Base-by-base conservation (phyloP, 2,113 vertebrate genomes). In the Verasper variegatus region DNA sequence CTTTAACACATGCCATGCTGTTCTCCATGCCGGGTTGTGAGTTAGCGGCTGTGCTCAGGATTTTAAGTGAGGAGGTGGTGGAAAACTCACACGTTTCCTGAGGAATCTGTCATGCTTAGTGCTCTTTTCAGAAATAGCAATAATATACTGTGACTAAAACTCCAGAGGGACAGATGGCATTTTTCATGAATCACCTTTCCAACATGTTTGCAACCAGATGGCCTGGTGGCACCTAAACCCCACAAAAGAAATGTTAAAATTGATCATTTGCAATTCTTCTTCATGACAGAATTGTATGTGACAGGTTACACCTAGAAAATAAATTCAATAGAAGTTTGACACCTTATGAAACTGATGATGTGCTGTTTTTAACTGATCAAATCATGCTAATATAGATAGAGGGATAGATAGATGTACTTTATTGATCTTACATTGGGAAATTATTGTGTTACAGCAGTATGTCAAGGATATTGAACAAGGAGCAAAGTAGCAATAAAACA, bases 151-250 rank as follows among this genome's bases (percentile, higher is more conserved):
- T 76, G 79, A 86, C 81, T 83, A 62, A 42, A 78, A 59, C 27
- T 17, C 56, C 58, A 0, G 24, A 79, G 74, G 37, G 76, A 73
- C 90, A 92, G 86, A 90, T 90, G 87, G 80, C 82, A 23, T 71
- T 89, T 77, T 78, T 74, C 65, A 74, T 84, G 82, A 90, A 88
- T 89, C 87, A 90, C 90, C 87, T 92, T 82, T 83, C 64, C 62
- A 85, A 40, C 74, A 84, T 88, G 80, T 85, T 86, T 20, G 11
- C 0, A 9, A 85, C 75, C 87, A 89, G 83, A 85, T 85, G 80
- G 84, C 65, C 69, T 24, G 11, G 31, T 65, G 45, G 60, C 75
- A 74, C 57, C 2, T 5, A 37, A 58, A 10, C 21, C 2, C 42
- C 67, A 67, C 21, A 62, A 71, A 52, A 76, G n/a, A 66, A 70